phyloP scores from a whole-genome alignment of 2,888 invertebrate genomes.

The Philopedon plagiatum region DNA sequence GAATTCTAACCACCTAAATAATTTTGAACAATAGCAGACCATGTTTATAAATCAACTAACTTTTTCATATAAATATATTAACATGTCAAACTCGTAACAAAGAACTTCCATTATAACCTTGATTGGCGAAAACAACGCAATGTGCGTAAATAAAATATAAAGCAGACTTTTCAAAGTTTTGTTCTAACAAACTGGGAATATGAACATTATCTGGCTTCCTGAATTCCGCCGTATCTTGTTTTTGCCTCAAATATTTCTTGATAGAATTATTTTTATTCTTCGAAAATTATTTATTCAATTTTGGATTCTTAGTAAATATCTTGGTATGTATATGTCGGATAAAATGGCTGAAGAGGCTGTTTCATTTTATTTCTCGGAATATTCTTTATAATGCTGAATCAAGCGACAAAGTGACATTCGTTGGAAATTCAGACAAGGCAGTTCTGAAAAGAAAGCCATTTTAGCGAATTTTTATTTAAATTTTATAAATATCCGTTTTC shows the following conservation, averaged over 20 bases:
- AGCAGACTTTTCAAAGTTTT: not conserved
- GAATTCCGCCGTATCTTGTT: not conserved
- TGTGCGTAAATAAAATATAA: not conserved
- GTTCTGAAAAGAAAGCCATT: too few species aligned
- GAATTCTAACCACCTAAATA: too few species aligned
- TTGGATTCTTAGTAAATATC: not conserved
- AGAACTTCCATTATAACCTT: not conserved
- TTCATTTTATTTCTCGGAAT: not conserved
- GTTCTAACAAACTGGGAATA: not conserved
- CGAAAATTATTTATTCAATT: too few species aligned
- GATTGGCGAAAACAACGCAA: not conserved
- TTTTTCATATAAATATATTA: not conserved
- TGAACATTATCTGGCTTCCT: not conserved
- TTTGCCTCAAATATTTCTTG: not conserved
- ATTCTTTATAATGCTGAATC: too few species aligned
- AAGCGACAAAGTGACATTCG: too few species aligned
- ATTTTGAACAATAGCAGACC: too few species aligned
- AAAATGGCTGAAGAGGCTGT: not conserved
- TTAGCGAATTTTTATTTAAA: too few species aligned
- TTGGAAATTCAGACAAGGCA: too few species aligned
- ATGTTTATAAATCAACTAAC: too few species aligned
- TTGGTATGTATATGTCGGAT: not conserved
- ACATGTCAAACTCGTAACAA: not conserved
- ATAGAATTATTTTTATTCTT: not conserved
- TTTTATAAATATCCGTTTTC: too few species aligned